Conservation (phyloP, 1,140 invertebrate genomes). For the Metaphire vulgaris region DNA sequence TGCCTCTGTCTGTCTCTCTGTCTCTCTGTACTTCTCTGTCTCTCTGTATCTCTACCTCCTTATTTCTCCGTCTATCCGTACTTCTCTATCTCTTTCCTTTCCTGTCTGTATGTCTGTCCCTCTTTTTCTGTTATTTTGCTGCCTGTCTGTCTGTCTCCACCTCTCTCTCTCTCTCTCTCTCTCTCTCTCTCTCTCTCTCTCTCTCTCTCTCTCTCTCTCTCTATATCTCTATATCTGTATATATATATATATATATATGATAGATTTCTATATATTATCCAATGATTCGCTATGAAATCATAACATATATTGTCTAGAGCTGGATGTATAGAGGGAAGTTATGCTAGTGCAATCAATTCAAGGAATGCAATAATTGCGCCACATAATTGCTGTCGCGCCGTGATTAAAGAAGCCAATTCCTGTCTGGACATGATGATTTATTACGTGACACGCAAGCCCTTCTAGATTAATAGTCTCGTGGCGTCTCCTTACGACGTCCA, state of each 20-base stretch:
- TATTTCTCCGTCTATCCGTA: not conserved
- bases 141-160: not conserved
- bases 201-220: not conserved
- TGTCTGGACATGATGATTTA: too few relatives aligned
- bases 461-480: too few relatives aligned
- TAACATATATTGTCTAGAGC: not conserved
- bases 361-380: not conserved
- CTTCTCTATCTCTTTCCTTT: not conserved
- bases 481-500: too few relatives aligned
- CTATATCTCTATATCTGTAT: not conserved
- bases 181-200: not conserved
- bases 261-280: not conserved
- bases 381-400: too few relatives aligned
- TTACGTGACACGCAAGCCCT: too few relatives aligned
- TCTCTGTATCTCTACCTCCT: not conserved
- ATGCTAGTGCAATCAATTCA: not conserved
- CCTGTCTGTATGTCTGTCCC: not conserved
- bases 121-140: not conserved
- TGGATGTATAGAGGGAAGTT: too few relatives aligned
- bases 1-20: not conserved
- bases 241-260: not conserved
- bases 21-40: not conserved
- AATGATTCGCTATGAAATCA: not conserved
- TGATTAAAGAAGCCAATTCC: too few relatives aligned
- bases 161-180: not conserved